These are phyloP conservation scores for Pseudochirops cupreus DNA, from an alignment of 2,797 vertebrate genomes.

Conservation along the genomic window DNA sequence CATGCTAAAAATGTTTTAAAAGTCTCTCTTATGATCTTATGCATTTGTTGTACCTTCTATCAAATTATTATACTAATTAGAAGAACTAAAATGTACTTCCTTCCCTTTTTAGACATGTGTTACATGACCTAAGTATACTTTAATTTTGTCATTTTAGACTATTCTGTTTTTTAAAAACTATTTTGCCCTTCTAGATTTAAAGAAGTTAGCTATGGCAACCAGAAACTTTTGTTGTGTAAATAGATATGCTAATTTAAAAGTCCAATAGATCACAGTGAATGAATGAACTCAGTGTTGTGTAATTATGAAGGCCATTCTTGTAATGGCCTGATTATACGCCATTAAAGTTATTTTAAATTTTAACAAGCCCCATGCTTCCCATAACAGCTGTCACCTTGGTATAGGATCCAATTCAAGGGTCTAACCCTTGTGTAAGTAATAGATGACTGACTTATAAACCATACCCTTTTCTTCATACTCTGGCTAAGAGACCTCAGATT, in stretches of 20 bases:
- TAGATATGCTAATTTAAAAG: not conserved
- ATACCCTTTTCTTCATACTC: accelerated
- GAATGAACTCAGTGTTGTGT: not conserved
- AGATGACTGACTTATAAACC: accelerated
- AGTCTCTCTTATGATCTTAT: not conserved
- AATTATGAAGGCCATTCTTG: not conserved
- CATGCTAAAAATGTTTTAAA: not conserved
- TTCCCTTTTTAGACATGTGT: not conserved
- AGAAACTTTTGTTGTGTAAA: not conserved
- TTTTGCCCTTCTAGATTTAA: not conserved
- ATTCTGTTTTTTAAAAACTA: not conserved
- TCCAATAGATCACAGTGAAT: not conserved
- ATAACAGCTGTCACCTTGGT: not conserved
- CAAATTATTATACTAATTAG: not conserved
- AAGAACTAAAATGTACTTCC: not conserved
- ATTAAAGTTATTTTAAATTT: not conserved
- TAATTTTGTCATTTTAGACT: not conserved
- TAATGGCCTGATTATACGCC: not conserved
- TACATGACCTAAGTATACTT: not conserved
- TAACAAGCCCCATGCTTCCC: not conserved
- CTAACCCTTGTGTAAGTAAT: not conserved
- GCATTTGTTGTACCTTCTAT: not conserved
- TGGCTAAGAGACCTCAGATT: accelerated
- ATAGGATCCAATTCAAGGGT: accelerated
- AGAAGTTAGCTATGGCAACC: not conserved